Conservation (phyloP, 2,797 vertebrate species). For the Rhinatrema bivittatum region DNA sequence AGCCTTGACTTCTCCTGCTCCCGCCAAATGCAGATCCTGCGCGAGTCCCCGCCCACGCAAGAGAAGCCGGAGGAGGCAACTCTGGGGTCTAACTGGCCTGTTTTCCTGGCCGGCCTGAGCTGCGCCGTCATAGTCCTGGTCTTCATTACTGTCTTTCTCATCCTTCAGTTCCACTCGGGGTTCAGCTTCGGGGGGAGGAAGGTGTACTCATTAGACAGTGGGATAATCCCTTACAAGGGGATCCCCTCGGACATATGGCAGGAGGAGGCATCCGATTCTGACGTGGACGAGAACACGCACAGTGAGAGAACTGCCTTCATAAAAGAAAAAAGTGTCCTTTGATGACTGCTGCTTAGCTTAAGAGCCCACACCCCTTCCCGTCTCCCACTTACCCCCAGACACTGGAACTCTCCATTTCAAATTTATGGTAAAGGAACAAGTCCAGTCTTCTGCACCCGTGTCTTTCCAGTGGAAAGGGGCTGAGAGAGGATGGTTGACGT, state of each 20-base stretch:
- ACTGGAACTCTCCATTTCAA: too few relatives aligned
- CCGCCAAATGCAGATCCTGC: slow-evolving; percentile 81
- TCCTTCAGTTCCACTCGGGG: slow-evolving; percentile 84
- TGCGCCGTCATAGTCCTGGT: slow-evolving; percentile 79
- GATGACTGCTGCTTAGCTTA: slow-evolving; percentile 62
- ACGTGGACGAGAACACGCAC: slow-evolving; percentile 78
- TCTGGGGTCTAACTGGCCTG: slow-evolving; percentile 47
- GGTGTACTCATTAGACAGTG: slow-evolving; percentile 71
- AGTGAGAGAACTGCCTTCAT: slow-evolving; percentile 97
- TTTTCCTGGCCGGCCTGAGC: slow-evolving; percentile 78
- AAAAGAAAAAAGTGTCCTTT: slow-evolving; percentile 98
- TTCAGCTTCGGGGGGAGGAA: slow-evolving; percentile 76
- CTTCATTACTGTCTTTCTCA: slow-evolving; percentile 76
- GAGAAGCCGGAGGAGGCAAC: slow-evolving; percentile 16
- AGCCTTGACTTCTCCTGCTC: slow-evolving; percentile 65
- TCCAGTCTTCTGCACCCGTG: too few relatives aligned
- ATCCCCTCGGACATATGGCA: slow-evolving; percentile 83
- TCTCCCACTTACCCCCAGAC: slow-evolving; percentile 11
- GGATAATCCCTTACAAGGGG: slow-evolving; percentile 84
- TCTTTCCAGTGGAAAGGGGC: too few relatives aligned
- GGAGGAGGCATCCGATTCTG: slow-evolving; percentile 80
- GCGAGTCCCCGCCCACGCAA: slow-evolving; percentile 66
- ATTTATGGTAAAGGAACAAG: too few relatives aligned
- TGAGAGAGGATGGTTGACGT: too few relatives aligned
- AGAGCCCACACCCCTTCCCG: slow-evolving; percentile 25